Evolutionary conservation across 2,797 vertebrate genomes (phyloP).

Genomic region (Lithobates sylvaticus): DNA sequence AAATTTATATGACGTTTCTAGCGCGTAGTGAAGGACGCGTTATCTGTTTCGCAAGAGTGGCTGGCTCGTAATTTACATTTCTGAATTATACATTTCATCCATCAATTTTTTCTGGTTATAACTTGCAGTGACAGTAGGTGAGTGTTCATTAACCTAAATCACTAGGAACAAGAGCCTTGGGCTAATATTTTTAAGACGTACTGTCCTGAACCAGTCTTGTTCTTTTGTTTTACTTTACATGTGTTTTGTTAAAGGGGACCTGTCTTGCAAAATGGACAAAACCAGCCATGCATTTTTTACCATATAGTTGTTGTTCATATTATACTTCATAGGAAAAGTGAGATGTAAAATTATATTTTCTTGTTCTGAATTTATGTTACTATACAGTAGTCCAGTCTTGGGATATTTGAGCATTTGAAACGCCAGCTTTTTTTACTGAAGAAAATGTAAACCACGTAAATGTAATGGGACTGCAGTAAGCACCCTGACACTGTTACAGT

Average conservation of each 20-base stretch:
- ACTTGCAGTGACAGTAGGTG: slow-evolving; percentile 25
- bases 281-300: no score
- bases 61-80: slow-evolving; percentile 26
- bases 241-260: not conserved
- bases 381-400: no score
- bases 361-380: no score
- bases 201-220: slow-evolving; percentile 9
- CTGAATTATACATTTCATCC: slow-evolving; percentile 27
- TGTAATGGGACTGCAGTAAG: no score
- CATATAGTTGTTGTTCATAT: no score
- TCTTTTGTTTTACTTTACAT: not conserved
- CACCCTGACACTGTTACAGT: no score
- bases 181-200: slow-evolving; percentile 31
- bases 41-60: slow-evolving; percentile 3
- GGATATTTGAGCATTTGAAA: no score
- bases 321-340: no score
- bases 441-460: no score
- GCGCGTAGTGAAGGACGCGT: not conserved
- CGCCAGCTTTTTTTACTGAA: no score
- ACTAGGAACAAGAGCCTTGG: slow-evolving; percentile 8
- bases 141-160: slow-evolving; percentile 27
- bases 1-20: not conserved
- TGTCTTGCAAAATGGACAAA: no score
- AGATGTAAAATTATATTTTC: no score
- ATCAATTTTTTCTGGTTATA: slow-evolving; percentile 28